Evolutionary conservation across 2,797 vertebrate genomes (phyloP).

Genomic region (Buceros bicornis): DNA sequence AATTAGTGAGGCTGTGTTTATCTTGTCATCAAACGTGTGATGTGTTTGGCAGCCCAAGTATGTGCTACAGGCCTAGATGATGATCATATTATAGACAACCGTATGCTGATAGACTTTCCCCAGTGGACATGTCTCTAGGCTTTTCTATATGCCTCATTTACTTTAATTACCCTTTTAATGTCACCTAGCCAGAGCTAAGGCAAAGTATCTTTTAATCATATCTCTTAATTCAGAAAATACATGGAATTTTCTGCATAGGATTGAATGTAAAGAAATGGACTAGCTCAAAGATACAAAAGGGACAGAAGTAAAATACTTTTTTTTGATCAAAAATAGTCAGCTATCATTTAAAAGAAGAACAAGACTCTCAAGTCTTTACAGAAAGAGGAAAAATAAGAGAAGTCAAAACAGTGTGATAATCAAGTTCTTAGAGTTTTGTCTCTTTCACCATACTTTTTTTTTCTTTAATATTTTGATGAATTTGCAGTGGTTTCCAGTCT

Average conservation of each 20-base stretch:
- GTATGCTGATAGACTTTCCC: neutral
- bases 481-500: neutral
- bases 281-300: neutral
- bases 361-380: neutral
- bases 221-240: neutral
- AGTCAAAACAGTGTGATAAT: neutral
- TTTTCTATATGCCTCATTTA: constrained; percentile 17
- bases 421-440: neutral
- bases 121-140: neutral
- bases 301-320: neutral
- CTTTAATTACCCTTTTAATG: constrained; percentile 22
- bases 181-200: neutral
- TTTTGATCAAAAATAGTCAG: neutral
- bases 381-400: neutral
- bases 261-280: neutral
- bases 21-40: neutral
- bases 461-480: neutral
- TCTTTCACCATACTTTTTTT: neutral
- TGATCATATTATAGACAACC: neutral
- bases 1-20: neutral
- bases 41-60: neutral
- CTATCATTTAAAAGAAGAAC: neutral
- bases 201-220: neutral
- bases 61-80: neutral
- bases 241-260: neutral